Base-by-base conservation (phyloP, 2,797 vertebrate genomes). In the Pseudochirops cupreus region DNA sequence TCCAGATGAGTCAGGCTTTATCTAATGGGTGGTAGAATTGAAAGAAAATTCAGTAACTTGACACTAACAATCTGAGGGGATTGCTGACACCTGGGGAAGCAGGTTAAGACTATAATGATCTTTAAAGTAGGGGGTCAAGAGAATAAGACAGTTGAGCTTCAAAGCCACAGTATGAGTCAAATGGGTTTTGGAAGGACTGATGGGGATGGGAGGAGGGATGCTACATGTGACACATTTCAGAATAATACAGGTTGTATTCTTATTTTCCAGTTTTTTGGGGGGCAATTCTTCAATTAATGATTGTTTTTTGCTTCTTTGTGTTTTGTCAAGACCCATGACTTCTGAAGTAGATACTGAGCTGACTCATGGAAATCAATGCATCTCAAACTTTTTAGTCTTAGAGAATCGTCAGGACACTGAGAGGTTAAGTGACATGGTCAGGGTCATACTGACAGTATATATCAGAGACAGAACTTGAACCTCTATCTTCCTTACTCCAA, bases 31-130 rank as follows among this genome's bases (percentile, higher is more conserved):
- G 96, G 96, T 95, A 87, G 91, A 96, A 96, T 93, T 33, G 95
- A 96, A 90, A n/a, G 62, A 5, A 59, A 94, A 74, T 95, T 96
- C 94, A 96, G 95, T 97, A 96, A 96, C 90, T 97, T 96, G 50
- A 95, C 93, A 96, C 92, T 93, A 97, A 94, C 62, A 94, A 74
- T 94, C 94, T 95, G 56, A 94, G 96, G 91, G 96, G 91, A 96
- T 58, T 92, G 92, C 91, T 92, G 90, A 92, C 31, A 94, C 92
- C 95, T 97, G 92, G 95, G 93, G 95, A 90, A 95, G 89, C 1
- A 56, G 59, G 56, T 93, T 55, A n/a, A 33, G 91, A 67, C 94
- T 92, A 94, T 92, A 82, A 1, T 56, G 94, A 97, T 94, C 96
- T 97, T 98, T 97, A 93, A 94, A 94, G 94, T 93, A 0, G 0